Percentiles rank a stretch among this genome's conserved stretches.
Conservation (phyloP, 2,888 invertebrate genomes). For the Aleiodes alternator region DNA sequence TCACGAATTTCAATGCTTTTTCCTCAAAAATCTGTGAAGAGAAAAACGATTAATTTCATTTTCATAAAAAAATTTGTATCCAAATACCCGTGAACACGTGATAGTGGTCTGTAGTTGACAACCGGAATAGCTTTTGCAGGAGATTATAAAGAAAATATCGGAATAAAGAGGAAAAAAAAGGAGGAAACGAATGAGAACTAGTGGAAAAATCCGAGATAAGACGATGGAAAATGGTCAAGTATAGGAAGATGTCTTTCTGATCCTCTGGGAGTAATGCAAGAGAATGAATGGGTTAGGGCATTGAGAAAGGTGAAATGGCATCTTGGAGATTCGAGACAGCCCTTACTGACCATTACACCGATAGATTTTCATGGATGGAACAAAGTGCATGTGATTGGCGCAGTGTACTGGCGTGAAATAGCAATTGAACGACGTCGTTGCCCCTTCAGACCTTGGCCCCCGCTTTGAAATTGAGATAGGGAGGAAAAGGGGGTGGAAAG, state of each 20-base stretch:
- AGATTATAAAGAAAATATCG: no score
- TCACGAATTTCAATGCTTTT: no score
- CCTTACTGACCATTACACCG: slow-evolving; percentile 44
- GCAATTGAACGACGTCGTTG: slow-evolving; percentile 58
- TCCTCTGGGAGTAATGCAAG: slow-evolving; percentile 38
- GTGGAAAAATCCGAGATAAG: background rate
- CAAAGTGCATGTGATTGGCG: slow-evolving; percentile 23
- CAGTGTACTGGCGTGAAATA: slow-evolving; percentile 46
- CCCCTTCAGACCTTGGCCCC: slow-evolving; percentile 53
- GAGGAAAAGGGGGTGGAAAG: background rate
- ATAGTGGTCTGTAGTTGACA: no score
- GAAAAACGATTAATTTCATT: no score
- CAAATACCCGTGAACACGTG: no score
- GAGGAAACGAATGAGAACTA: background rate
- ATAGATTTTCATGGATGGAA: slow-evolving; percentile 38
- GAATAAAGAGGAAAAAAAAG: background rate
- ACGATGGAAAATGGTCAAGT: slow-evolving; percentile 26
- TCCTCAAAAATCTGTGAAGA: no score
- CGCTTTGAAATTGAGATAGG: slow-evolving; percentile 14
- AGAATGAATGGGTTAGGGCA: slow-evolving; percentile 26
- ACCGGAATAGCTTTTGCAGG: no score
- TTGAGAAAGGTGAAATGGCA: slow-evolving; percentile 24
- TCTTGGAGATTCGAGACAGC: slow-evolving; percentile 32
- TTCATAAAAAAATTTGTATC: no score
- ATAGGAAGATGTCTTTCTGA: slow-evolving; percentile 27